These are phyloP conservation scores for Tetraodon nigroviridis DNA, from an alignment of 2,113 vertebrate species.

Conservation along the genomic window DNA sequence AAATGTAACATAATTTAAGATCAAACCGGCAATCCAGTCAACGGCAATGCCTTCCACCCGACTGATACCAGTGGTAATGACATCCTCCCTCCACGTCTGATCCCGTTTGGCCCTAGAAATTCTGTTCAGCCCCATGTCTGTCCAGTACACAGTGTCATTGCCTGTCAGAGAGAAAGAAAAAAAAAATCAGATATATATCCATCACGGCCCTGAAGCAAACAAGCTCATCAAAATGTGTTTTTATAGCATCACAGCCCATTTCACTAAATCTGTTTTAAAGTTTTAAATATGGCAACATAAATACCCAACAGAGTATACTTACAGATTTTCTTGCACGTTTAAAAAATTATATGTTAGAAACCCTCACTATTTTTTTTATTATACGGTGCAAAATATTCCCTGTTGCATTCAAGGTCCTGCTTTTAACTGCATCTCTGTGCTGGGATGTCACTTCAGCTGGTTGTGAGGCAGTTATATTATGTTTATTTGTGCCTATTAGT, in stretches of 20 bases:
- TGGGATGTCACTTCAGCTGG: slow-evolving; percentile 22
- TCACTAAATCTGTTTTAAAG: slow-evolving; percentile 41
- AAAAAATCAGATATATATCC: slow-evolving; percentile 27
- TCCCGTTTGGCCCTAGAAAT: slow-evolving; percentile 93
- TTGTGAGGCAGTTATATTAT: slow-evolving; percentile 38
- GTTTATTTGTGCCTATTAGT: slow-evolving; percentile 55
- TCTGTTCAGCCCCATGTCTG: slow-evolving; percentile 97
- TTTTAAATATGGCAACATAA: slow-evolving; percentile 41
- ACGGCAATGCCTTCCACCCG: slow-evolving; percentile 95
- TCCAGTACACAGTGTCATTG: slow-evolving; percentile 99
- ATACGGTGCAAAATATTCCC: slow-evolving; percentile 20
- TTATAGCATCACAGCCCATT: slow-evolving; percentile 53
- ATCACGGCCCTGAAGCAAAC: slow-evolving; percentile 43
- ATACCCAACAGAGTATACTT: slow-evolving; percentile 19
- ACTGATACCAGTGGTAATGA: slow-evolving; percentile 91
- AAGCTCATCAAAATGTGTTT: slow-evolving; percentile 46
- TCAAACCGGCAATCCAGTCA: slow-evolving; percentile 93
- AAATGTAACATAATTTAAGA: not conserved
- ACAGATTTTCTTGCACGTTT: slow-evolving; percentile 36
- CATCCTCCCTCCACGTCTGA: slow-evolving; percentile 97
- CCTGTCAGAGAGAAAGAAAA: slow-evolving; percentile 60
- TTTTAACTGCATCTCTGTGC: slow-evolving; percentile 21
- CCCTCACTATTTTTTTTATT: slow-evolving; percentile 32
- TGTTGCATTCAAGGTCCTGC: slow-evolving; percentile 21
- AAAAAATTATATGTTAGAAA: slow-evolving; percentile 20